A percentile compares a stretch with the other conserved stretches of the same genome.
Conservation (phyloP, 2,888 invertebrate species). For the Rotaria sp. region DNA sequence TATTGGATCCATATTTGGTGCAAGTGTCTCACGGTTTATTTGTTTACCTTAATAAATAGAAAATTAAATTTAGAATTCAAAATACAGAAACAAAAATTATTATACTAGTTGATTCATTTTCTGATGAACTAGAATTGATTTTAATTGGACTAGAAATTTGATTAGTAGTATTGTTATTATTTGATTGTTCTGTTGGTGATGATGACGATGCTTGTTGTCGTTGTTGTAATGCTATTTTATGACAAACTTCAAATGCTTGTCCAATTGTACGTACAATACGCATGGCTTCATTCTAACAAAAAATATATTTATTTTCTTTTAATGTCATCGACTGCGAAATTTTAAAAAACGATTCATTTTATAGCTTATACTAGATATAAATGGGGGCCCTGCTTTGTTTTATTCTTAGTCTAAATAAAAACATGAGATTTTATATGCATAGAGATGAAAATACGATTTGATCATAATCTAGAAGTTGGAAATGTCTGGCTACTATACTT, state of each 20-base stretch:
- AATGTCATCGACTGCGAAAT: too few relatives aligned
- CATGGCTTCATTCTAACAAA: constrained; percentile 86
- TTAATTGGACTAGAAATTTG: background rate
- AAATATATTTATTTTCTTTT: background rate
- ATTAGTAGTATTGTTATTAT: background rate
- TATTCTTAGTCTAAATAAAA: too few relatives aligned
- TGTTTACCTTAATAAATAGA: constrained; percentile 1
- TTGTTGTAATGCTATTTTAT: constrained; percentile 61
- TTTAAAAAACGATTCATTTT: too few relatives aligned
- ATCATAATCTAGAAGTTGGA: too few relatives aligned
- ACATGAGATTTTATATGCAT: too few relatives aligned
- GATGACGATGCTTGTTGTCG: background rate
- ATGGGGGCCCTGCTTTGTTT: too few relatives aligned
- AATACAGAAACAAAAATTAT: background rate
- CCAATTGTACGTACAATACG: constrained; percentile 93
- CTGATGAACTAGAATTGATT: background rate
- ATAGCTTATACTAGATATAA: too few relatives aligned
- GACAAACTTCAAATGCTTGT: constrained; percentile 98
- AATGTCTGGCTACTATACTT: too few relatives aligned
- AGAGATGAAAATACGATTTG: too few relatives aligned
- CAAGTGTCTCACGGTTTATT: background rate
- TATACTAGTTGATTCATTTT: background rate
- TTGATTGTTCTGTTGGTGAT: background rate
- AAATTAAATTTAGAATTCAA: background rate
- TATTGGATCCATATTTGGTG: background rate